Evolutionary conservation across 30 jellyfish, hydroid and myxozoan genomes (phyloP).

Genomic region (Sanderia malayensis): DNA sequence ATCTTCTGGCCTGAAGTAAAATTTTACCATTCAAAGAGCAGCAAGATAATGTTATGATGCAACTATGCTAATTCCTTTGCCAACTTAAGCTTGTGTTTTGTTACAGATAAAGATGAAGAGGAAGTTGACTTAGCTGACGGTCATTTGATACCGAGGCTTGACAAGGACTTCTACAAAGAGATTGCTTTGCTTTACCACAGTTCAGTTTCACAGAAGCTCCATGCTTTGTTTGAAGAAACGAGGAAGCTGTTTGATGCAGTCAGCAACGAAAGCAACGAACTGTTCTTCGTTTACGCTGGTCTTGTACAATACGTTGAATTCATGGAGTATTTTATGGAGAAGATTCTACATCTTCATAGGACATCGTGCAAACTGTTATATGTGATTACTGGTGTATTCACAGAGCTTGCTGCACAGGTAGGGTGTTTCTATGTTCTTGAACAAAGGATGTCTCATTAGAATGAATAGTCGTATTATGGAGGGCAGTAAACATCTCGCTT

Average conservation of each 20-base stretch:
- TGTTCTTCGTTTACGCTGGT: slow-evolving; percentile 23
- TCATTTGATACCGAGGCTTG: slow-evolving; percentile 51
- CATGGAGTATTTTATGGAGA: slow-evolving; percentile 45
- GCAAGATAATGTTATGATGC: too few species aligned
- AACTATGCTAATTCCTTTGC: too few species aligned
- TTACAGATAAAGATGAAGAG: slow-evolving; percentile 13
- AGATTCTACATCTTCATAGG: slow-evolving; percentile 53
- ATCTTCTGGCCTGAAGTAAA: too few species aligned
- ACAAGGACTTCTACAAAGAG: slow-evolving; percentile 43
- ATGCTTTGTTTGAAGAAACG: slow-evolving; percentile 16
- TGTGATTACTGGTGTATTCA: slow-evolving; percentile 63
- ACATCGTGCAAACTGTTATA: slow-evolving; percentile 73
- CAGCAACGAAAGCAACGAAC: slow-evolving; percentile 21
- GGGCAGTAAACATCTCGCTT: too few species aligned
- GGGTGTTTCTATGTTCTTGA: too few species aligned
- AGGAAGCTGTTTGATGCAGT: slow-evolving; percentile 6
- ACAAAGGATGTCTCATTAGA: too few species aligned
- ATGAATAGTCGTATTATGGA: too few species aligned
- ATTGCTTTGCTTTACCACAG: slow-evolving; percentile 16
- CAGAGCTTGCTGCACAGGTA: slow-evolving; percentile 84
- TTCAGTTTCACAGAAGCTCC: slow-evolving; percentile 1
- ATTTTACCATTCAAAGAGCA: too few species aligned
- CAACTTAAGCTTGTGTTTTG: too few species aligned
- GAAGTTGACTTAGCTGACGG: slow-evolving; percentile 36
- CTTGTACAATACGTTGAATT: slow-evolving; percentile 42